These are phyloP conservation scores for Leptothorax acervorum DNA, from an alignment of 2,888 invertebrate species.

Conservation along the genomic window DNA sequence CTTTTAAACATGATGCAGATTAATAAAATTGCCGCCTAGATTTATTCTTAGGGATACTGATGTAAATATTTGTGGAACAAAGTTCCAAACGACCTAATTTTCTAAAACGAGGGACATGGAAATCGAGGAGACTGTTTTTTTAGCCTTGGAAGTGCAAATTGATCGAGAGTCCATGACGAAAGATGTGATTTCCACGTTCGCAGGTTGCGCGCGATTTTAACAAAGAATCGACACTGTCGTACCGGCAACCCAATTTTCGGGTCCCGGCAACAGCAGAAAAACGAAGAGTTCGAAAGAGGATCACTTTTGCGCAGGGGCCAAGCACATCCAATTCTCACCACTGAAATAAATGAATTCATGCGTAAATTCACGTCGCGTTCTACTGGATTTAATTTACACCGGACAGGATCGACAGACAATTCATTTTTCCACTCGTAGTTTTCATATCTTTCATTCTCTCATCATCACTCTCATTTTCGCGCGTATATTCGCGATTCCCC, in stretches of 20 bases:
- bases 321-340: neutral
- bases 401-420: constrained; percentile 37
- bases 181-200: constrained; percentile 57
- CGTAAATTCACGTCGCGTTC: constrained; percentile 56
- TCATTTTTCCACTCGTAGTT: constrained; percentile 35
- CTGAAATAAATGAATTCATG: constrained; percentile 55
- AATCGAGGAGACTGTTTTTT: constrained; percentile 33
- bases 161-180: constrained; percentile 35
- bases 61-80: neutral
- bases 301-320: constrained; percentile 22
- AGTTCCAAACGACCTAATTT: neutral
- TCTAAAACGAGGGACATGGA: neutral
- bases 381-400: constrained; percentile 63
- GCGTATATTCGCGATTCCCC: neutral
- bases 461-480: neutral
- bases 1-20: neutral
- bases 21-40: neutral
- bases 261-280: constrained; percentile 21
- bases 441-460: constrained; percentile 33
- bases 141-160: constrained; percentile 49
- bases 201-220: constrained; percentile 13
- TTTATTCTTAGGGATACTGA: neutral
- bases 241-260: constrained; percentile 61
- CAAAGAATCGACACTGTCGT: constrained; percentile 51
- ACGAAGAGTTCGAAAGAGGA: constrained; percentile 1